Percentiles rank a stretch among this genome's conserved stretches.
Evolutionary conservation across 2,113 vertebrate species (phyloP).

Genomic region (Psittacara wagleri): DNA sequence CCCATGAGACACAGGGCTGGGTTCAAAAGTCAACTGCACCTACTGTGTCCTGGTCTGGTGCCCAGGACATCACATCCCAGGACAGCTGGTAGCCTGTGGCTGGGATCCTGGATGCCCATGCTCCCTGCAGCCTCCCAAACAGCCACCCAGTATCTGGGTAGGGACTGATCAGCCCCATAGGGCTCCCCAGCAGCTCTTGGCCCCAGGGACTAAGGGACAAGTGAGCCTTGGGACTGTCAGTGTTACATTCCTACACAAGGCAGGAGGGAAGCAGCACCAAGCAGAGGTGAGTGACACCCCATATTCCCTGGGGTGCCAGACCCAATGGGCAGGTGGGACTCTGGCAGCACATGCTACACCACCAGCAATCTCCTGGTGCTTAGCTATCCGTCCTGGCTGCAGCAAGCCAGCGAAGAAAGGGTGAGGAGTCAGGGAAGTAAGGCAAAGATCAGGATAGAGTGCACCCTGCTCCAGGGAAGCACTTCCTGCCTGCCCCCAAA

Average conservation of each 20-base stretch:
- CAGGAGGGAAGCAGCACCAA: neutral
- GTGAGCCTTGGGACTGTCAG: neutral
- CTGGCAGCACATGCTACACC: neutral
- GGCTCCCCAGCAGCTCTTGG: neutral
- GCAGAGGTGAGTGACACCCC: neutral
- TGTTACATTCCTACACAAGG: accelerated
- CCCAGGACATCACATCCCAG: neutral
- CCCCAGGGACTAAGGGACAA: neutral
- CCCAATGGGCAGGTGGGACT: neutral
- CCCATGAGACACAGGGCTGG: neutral
- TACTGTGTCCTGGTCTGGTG: neutral
- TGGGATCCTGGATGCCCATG: neutral
- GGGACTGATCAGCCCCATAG: neutral
- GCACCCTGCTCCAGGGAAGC: neutral
- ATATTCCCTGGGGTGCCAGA: neutral
- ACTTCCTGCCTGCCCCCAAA: neutral
- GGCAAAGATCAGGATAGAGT: neutral
- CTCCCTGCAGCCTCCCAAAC: neutral
- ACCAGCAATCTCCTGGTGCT: neutral
- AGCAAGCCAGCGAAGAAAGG: accelerated
- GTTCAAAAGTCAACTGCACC: neutral
- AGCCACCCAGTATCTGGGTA: neutral
- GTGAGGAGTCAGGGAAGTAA: neutral
- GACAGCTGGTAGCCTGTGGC: neutral
- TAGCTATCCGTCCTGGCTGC: neutral